phyloP scores from a whole-genome alignment of 2,888 invertebrate species.

The Oxytorus armatus region DNA sequence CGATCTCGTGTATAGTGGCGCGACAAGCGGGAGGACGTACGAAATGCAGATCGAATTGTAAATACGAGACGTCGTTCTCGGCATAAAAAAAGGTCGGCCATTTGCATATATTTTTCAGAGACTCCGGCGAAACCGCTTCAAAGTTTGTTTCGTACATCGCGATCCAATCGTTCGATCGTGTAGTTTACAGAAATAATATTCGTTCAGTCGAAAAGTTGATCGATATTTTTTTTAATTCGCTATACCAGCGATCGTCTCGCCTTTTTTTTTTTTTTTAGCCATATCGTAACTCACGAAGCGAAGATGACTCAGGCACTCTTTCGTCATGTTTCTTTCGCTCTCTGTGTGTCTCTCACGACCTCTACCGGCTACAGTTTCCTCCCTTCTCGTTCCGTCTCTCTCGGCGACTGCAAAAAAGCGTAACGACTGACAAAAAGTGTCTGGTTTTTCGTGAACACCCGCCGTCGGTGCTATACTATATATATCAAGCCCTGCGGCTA shows the following conservation, averaged over 20 bases:
- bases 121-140: too few species aligned
- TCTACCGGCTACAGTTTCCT: slow-evolving; percentile 61
- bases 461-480: slow-evolving; percentile 53
- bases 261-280: slow-evolving; percentile 61
- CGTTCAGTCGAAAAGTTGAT: slow-evolving; percentile 44
- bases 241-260: slow-evolving; percentile 50
- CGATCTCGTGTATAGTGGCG: too few species aligned
- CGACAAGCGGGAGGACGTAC: too few species aligned
- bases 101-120: too few species aligned
- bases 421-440: slow-evolving; percentile 76
- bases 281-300: slow-evolving; percentile 71
- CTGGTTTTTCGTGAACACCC: slow-evolving; percentile 77
- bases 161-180: too few species aligned
- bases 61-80: too few species aligned
- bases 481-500: slow-evolving; percentile 37
- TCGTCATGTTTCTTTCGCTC: too few species aligned
- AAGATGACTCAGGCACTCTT: slow-evolving; percentile 78
- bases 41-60: too few species aligned
- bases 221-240: slow-evolving; percentile 17
- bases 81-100: too few species aligned
- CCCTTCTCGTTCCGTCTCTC: slow-evolving; percentile 59
- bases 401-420: slow-evolving; percentile 67
- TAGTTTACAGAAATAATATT: too few species aligned
- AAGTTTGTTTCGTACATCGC: too few species aligned
- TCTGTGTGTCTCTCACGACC: slow-evolving; percentile 61